Conservation (phyloP, 2,797 vertebrate genomes). For the Onychomys leucogaster region DNA sequence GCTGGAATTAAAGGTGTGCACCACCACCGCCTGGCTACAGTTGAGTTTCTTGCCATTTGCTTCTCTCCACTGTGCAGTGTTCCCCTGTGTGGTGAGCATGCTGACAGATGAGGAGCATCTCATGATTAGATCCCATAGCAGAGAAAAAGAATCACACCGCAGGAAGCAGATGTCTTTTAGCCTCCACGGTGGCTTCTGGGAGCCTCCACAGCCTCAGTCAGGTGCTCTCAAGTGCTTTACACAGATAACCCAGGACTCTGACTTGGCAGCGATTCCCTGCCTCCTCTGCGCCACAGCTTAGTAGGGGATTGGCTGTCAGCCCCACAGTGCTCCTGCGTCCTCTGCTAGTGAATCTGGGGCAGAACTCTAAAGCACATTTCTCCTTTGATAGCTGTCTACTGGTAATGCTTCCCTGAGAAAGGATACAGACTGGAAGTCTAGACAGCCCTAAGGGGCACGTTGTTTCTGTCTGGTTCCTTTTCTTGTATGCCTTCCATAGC, state of each 20-base stretch:
- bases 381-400: conserved; percentile 23
- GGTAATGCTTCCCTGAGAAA: neutral
- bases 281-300: neutral
- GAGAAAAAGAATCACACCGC: neutral
- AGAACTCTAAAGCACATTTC: conserved; percentile 10
- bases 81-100: neutral
- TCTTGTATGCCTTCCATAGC: neutral
- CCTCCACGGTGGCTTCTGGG: neutral
- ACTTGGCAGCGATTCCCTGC: neutral
- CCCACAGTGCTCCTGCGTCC: neutral
- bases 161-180: neutral
- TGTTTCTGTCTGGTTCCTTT: conserved; percentile 1
- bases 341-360: neutral
- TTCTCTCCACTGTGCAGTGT: neutral
- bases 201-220: neutral
- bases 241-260: neutral
- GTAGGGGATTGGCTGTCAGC: neutral
- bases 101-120: neutral
- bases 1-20: too few relatives aligned
- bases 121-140: neutral
- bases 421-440: neutral
- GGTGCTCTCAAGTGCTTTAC: neutral
- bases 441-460: neutral
- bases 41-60: neutral
- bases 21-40: too few relatives aligned